Evolutionary conservation across 2,113 vertebrate species (phyloP).

Genomic region (Dromiciops gliroides): DNA sequence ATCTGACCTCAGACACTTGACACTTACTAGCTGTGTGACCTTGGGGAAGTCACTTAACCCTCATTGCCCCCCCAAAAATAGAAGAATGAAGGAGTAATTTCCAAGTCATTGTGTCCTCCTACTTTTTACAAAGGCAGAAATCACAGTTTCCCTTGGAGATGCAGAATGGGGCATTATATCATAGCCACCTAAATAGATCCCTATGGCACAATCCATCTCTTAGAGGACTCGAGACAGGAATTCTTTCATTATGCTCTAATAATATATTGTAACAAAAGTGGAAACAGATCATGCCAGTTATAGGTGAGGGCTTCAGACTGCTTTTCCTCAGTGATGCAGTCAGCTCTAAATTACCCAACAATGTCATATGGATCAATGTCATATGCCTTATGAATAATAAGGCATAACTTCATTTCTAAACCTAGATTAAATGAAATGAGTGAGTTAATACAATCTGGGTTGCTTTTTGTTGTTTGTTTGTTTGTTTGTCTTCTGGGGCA

Average conservation of each 20-base stretch:
- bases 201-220: neutral
- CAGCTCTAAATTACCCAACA: neutral
- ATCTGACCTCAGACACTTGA: too few species aligned
- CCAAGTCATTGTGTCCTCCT: neutral
- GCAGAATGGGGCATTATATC: neutral
- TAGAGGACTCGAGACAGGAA: neutral
- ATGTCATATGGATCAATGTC: neutral
- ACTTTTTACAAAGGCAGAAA: too few species aligned
- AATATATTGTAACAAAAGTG: neutral
- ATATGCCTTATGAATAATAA: neutral
- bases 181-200: neutral
- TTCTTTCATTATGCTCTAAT: neutral
- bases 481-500: too few species aligned
- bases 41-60: too few species aligned
- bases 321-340: neutral
- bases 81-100: neutral
- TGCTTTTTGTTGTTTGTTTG: too few species aligned
- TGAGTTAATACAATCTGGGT: too few species aligned
- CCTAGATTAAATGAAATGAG: neutral
- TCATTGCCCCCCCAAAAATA: too few species aligned
- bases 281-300: neutral
- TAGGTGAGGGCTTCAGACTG: neutral
- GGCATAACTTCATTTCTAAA: neutral
- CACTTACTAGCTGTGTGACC: too few species aligned
- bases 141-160: neutral